A percentile compares a stretch with the other conserved stretches of the same genome.
Conservation (phyloP, 2,888 invertebrate species). For the Entomobrya proxima region DNA sequence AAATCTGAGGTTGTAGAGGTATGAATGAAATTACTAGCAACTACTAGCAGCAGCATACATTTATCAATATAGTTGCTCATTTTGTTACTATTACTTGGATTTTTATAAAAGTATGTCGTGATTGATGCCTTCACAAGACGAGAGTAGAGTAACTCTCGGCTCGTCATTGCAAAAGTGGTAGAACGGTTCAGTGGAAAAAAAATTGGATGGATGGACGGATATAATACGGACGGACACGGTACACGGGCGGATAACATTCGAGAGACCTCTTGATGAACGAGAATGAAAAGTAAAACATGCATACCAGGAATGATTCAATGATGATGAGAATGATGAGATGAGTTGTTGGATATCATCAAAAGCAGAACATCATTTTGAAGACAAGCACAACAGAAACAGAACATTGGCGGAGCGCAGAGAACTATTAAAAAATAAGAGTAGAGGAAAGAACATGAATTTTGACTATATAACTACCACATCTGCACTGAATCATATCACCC, state of each 20-base stretch:
- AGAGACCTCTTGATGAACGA: background rate
- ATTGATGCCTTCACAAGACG: conserved; percentile 44
- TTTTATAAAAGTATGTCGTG: conserved; percentile 58
- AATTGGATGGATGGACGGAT: conserved; percentile 20
- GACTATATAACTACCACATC: background rate
- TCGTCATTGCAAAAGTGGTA: background rate
- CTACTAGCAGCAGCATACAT: too few relatives aligned
- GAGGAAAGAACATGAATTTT: background rate
- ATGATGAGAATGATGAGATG: background rate
- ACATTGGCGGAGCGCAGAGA: background rate
- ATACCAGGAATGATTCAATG: conserved; percentile 1
- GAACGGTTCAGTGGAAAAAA: background rate
- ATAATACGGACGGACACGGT: conserved; percentile 15
- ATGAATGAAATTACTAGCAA: too few relatives aligned
- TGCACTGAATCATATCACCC: conserved; percentile 19
- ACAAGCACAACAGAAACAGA: background rate
- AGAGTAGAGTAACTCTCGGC: background rate
- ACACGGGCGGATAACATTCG: conserved; percentile 51
- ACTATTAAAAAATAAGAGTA: background rate
- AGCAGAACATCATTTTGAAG: background rate
- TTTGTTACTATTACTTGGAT: too few relatives aligned
- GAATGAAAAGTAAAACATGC: conserved; percentile 24
- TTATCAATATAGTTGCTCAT: too few relatives aligned
- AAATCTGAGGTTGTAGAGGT: too few relatives aligned
- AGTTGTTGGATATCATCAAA: conserved; percentile 34